Percentiles rank a stretch among this genome's conserved stretches.
Conservation (phyloP, 2,797 vertebrate genomes). For the Molossus alvarezi region DNA sequence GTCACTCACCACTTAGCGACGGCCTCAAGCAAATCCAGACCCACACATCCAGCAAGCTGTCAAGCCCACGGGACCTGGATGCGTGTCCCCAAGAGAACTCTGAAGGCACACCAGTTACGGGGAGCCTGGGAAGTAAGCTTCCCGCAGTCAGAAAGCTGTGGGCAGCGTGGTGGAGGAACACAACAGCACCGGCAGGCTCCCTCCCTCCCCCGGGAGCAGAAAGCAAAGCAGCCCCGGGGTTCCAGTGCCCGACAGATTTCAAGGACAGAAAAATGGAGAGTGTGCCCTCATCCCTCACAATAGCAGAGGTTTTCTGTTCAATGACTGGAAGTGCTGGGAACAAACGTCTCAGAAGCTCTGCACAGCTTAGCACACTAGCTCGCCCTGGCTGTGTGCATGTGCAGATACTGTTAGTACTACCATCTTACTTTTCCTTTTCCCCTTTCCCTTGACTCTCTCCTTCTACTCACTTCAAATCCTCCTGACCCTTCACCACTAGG, state of each 20-base stretch:
- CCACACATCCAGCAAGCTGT: background rate
- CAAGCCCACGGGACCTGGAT: background rate
- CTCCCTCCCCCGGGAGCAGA: background rate
- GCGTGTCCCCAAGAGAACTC: background rate
- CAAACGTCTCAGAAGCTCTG: background rate
- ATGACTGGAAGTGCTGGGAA: too few relatives aligned
- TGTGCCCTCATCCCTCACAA: rapidly evolving
- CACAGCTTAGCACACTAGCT: rapidly evolving
- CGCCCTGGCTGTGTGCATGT: rapidly evolving
- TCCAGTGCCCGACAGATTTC: background rate
- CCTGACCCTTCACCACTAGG: background rate
- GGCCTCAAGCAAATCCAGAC: rapidly evolving
- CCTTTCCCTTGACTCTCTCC: background rate
- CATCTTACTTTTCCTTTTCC: background rate
- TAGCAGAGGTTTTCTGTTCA: background rate
- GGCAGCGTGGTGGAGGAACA: background rate
- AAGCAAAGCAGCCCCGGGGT: background rate
- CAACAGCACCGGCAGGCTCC: rapidly evolving
- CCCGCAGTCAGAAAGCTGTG: background rate
- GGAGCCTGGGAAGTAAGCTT: background rate
- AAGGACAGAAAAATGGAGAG: background rate
- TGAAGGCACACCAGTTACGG: background rate
- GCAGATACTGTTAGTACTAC: too few relatives aligned
- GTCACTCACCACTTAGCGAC: background rate
- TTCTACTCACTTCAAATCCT: background rate